A percentile compares a stretch with the other conserved stretches of the same genome.
Evolutionary conservation across 2,113 vertebrate species (phyloP).

Genomic region (Hydrolagus affinis): DNA sequence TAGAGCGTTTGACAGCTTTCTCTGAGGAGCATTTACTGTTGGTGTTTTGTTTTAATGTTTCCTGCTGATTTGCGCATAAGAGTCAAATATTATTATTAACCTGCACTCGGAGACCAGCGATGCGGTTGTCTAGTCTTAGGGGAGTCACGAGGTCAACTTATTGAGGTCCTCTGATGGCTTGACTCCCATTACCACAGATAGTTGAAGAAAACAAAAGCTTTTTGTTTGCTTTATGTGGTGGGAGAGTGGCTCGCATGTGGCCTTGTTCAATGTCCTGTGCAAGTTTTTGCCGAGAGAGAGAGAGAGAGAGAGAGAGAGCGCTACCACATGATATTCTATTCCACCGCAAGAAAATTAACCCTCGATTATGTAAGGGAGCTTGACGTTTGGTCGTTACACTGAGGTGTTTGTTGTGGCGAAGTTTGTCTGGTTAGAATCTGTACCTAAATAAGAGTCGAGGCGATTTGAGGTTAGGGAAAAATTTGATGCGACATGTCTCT

Average conservation of each 20-base stretch:
- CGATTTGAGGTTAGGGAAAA: too few relatives aligned
- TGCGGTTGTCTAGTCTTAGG: background rate
- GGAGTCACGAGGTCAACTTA: background rate
- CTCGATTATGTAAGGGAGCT: too few relatives aligned
- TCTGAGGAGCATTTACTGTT: background rate
- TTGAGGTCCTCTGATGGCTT: constrained; percentile 1
- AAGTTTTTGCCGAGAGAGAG: background rate
- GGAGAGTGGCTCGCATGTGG: background rate
- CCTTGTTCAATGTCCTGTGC: background rate
- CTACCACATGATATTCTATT: background rate
- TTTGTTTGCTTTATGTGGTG: too few relatives aligned
- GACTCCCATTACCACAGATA: background rate
- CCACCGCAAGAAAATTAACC: background rate
- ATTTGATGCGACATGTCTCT: too few relatives aligned
- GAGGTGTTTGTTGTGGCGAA: background rate
- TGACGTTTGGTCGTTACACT: background rate
- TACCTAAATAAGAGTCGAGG: too few relatives aligned
- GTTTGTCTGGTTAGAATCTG: background rate
- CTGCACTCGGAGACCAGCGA: background rate
- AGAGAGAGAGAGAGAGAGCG: too few relatives aligned
- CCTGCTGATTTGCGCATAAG: background rate
- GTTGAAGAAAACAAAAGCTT: background rate
- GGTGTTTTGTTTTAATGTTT: constrained; percentile 1
- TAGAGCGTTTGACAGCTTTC: constrained; percentile 8
- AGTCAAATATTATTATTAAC: background rate